These are phyloP conservation scores for Keiferia lycopersicella DNA, from an alignment of 2,888 invertebrate species.

Conservation along the genomic window DNA sequence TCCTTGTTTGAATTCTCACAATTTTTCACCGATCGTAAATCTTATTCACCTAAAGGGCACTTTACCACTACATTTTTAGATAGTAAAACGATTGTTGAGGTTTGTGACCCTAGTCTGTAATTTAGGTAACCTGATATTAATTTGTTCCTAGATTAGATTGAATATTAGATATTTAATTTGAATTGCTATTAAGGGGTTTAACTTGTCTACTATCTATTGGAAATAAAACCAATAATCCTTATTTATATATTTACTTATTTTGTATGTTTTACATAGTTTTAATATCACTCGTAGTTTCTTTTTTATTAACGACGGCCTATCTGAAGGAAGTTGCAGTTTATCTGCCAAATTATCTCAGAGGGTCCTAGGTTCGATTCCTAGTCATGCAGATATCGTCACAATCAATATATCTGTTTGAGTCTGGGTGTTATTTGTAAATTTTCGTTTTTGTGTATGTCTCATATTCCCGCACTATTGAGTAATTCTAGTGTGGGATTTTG, in stretches of 20 bases:
- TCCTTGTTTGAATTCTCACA: slow-evolving; percentile 73
- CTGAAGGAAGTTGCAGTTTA: neutral
- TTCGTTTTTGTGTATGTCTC: neutral
- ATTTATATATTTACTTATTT: neutral
- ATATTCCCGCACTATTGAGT: neutral
- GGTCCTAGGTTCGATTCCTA: slow-evolving; percentile 5
- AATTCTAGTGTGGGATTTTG: neutral
- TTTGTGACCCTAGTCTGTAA: slow-evolving; percentile 69
- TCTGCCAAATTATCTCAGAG: neutral
- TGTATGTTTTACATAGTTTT: too few species aligned
- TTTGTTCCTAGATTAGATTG: slow-evolving; percentile 66
- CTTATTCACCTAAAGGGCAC: slow-evolving; percentile 74
- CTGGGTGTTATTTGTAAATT: neutral
- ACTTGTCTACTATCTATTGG: slow-evolving; percentile 9
- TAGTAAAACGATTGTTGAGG: slow-evolving; percentile 69
- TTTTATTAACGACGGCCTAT: neutral
- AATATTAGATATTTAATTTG: slow-evolving; percentile 52
- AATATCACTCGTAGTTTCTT: too few species aligned
- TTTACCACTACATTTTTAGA: slow-evolving; percentile 65
- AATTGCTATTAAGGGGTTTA: slow-evolving; percentile 46
- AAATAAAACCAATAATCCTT: neutral
- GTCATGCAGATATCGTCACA: neutral
- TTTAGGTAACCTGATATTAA: slow-evolving; percentile 59
- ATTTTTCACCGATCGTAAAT: slow-evolving; percentile 70
- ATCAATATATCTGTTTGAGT: neutral